Percentiles rank a stretch among this genome's conserved stretches.
These are phyloP conservation scores for Dermochelys coriacea DNA, from an alignment of 2,797 vertebrate species.

Conservation along the genomic window DNA sequence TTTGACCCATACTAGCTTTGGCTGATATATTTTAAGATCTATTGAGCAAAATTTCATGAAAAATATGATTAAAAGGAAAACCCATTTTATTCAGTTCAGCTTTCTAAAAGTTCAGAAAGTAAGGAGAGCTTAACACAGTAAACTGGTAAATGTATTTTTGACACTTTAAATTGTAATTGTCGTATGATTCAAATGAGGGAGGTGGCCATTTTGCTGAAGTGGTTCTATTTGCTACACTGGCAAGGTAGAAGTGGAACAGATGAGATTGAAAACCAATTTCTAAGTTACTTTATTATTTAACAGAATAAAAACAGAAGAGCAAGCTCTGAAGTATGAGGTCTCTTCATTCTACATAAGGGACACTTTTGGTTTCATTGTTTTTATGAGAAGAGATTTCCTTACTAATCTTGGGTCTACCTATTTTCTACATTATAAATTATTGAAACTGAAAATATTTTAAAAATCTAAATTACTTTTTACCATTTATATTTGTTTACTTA, in stretches of 20 bases:
- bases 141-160: neutral
- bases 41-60: neutral
- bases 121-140: neutral
- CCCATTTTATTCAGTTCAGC: neutral
- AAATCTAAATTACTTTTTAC: neutral
- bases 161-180: neutral
- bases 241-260: neutral
- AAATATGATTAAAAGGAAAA: neutral
- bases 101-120: neutral
- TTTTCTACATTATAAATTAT: neutral
- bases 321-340: neutral
- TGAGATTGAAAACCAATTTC: neutral
- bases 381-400: neutral
- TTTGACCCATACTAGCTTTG: no score
- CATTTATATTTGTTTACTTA: neutral
- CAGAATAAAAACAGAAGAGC: neutral
- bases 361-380: neutral
- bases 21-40: neutral
- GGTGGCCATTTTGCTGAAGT: neutral
- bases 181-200: neutral
- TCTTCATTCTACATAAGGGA: neutral
- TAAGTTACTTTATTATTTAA: neutral
- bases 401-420: neutral
- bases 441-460: neutral
- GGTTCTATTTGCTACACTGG: neutral